Base-by-base conservation (phyloP, 2,113 vertebrate species). In the Fulica atra region DNA sequence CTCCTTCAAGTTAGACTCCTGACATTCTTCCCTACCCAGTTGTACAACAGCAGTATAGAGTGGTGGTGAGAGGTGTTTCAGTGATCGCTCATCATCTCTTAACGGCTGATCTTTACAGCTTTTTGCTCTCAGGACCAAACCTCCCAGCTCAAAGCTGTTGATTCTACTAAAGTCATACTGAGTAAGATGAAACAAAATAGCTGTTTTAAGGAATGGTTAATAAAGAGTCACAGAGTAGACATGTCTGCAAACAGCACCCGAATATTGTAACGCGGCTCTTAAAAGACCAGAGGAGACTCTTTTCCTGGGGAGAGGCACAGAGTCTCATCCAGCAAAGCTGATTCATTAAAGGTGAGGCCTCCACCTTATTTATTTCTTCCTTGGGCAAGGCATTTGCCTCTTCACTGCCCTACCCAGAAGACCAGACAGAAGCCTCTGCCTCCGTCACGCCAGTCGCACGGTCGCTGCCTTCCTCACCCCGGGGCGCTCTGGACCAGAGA, bases 391-490 rank as follows among this genome's bases (percentile, higher is more conserved):
- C 51, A 54, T 48, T 57, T 74, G 16, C 35, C 71, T 73, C 51
- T 46, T 26, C 56, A 13, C 56, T 68, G 81, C 35, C 40, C 61
- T 61, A 8, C 71, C 61, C 60, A 24, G 46, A 12, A 50, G 77
- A 36, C 40, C 66, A 74, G 60, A 18, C 61, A 87, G 64, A 26
- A 86, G 20, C 40, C 42, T 73, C 63, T 73, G 76, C 2, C 60
- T 65, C 42, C 0, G 0, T 20, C 24, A 10, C 4, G 19, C 51
- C 77, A 73, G 28, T 48, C 21, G 7, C 15, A 44, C 13, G 66
- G 63, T 6, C 24, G 9, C 66, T 42, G 59, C 40, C 64, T 54
- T 42, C 28, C 54, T 13, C 57, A 46, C 57, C 63, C 36, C 0
- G 0, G 42, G 40, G 9, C 25, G 51, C 42, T 35, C 46, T 8